A percentile compares a stretch with the other conserved stretches of the same genome.
Conservation (phyloP, 2,888 invertebrate species). For the Raillietiella orientalis region DNA sequence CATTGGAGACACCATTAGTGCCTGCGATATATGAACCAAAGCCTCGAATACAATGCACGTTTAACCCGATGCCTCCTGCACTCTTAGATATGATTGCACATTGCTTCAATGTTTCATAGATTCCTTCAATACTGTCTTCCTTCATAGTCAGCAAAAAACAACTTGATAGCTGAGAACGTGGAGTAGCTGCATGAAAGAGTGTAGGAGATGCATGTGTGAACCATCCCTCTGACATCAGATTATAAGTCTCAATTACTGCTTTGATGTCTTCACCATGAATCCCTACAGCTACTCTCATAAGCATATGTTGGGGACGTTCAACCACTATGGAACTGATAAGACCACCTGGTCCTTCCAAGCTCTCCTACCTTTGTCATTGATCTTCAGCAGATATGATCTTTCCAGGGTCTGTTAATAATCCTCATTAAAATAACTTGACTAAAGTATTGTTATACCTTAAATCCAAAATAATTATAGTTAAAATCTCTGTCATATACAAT, state of each 20-base stretch:
- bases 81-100: constrained; percentile 88
- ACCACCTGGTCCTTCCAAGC: background rate
- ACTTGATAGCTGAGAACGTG: constrained; percentile 65
- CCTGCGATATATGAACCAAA: constrained; percentile 72
- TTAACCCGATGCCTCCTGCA: constrained; percentile 88
- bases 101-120: constrained; percentile 60
- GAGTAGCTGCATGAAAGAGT: constrained; percentile 75
- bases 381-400: constrained; percentile 68
- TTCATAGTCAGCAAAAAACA: constrained; percentile 83
- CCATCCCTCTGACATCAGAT: constrained; percentile 66
- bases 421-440: constrained; percentile 2
- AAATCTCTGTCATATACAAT: constrained; percentile 93
- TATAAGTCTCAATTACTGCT: constrained; percentile 75
- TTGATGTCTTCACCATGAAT: constrained; percentile 84
- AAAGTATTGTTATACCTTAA: constrained; percentile 22
- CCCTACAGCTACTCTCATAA: constrained; percentile 88
- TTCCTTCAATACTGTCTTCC: constrained; percentile 81
- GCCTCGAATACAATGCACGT: constrained; percentile 77
- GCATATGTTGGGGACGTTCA: constrained; percentile 91
- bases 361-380: constrained; percentile 31
- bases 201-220: constrained; percentile 98
- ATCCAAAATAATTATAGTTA: constrained; percentile 94
- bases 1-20: constrained; percentile 78
- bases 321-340: constrained; percentile 20
- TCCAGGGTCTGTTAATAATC: constrained; percentile 35